Percentiles rank a stretch among this genome's conserved stretches.
Conservation (phyloP, 1,140 invertebrate genomes). For the Papilio polytes region DNA sequence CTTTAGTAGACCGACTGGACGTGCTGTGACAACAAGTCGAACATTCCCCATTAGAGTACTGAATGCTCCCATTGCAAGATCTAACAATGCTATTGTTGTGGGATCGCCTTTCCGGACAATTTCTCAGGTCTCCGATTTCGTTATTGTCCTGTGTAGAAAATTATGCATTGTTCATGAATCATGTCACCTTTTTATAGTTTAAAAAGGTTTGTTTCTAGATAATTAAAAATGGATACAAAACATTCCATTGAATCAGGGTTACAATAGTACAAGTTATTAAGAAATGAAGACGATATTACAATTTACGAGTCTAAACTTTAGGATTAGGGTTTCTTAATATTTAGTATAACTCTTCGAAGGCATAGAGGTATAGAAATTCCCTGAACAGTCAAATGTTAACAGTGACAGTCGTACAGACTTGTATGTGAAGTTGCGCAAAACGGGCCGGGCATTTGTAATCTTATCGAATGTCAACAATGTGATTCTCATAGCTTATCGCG, state of each 20-base stretch:
- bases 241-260: background rate
- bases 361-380: background rate
- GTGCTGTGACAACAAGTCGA: slow-evolving; percentile 80
- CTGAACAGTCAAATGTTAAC: background rate
- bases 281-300: background rate
- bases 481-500: slow-evolving; percentile 69
- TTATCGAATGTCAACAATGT: slow-evolving; percentile 66
- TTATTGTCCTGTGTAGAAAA: slow-evolving; percentile 70
- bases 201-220: background rate
- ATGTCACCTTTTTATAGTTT: slow-evolving; percentile 44
- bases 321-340: background rate
- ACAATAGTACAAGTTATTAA: background rate
- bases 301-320: no score
- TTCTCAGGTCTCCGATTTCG: slow-evolving; percentile 71
- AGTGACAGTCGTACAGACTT: slow-evolving; percentile 36
- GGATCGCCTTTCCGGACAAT: slow-evolving; percentile 75
- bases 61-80: slow-evolving; percentile 77
- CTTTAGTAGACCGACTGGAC: slow-evolving; percentile 78
- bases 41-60: slow-evolving; percentile 80
- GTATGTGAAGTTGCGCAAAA: slow-evolving; percentile 56
- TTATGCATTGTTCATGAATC: slow-evolving; percentile 41
- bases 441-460: slow-evolving; percentile 47
- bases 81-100: slow-evolving; percentile 80
- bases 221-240: background rate
- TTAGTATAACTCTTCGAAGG: background rate